Percentiles rank a stretch among this genome's conserved stretches.
phyloP scores from a whole-genome alignment of 2,797 vertebrate genomes.

The Limosa lapponica region DNA sequence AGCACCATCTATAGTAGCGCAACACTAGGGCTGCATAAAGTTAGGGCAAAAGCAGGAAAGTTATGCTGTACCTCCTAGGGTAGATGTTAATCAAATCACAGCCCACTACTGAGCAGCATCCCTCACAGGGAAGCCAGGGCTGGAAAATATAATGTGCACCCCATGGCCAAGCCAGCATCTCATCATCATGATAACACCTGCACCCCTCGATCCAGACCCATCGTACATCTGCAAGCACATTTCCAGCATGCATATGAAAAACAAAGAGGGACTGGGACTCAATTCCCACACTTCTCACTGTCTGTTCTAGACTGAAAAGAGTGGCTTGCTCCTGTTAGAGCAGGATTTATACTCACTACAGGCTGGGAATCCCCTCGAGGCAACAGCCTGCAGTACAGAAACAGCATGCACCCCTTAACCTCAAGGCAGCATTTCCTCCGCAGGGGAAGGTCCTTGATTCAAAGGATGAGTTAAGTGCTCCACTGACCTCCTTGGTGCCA shows the following conservation, averaged over 20 bases:
- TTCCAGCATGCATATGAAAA: not conserved
- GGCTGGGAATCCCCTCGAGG: not conserved
- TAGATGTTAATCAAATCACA: accelerated
- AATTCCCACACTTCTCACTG: not conserved
- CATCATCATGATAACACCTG: accelerated
- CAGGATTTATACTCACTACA: not conserved
- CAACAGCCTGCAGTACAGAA: not conserved
- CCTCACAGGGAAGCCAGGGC: not conserved
- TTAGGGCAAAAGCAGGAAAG: not conserved
- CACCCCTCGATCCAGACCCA: not conserved
- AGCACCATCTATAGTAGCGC: not conserved
- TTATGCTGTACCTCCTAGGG: not conserved
- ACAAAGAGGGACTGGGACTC: not conserved
- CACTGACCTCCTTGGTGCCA: accelerated
- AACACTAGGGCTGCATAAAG: not conserved
- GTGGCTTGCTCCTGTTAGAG: not conserved
- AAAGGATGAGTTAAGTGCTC: not conserved
- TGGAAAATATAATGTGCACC: not conserved
- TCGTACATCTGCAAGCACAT: not conserved
- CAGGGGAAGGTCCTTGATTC: not conserved
- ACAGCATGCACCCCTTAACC: not conserved
- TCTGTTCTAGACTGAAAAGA: not conserved
- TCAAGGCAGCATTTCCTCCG: not conserved
- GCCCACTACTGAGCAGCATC: not conserved
- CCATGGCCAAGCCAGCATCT: not conserved